Percentiles rank a stretch among this genome's conserved stretches.
These are phyloP conservation scores for Brachionus calyciflorus DNA, from an alignment of 1,140 invertebrate species.

Conservation along the genomic window DNA sequence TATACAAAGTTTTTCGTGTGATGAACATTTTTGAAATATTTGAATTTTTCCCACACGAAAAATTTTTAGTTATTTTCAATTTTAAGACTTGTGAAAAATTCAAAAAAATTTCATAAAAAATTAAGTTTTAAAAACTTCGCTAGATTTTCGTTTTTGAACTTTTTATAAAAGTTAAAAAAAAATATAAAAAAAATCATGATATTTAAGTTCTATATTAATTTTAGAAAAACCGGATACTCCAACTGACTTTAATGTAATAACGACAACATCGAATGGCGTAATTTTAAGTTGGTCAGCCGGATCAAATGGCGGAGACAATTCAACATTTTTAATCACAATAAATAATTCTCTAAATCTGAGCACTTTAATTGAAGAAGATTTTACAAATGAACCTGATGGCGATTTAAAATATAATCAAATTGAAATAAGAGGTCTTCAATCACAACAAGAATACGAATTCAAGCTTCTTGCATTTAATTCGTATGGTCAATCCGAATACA, in stretches of 20 bases:
- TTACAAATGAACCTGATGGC: not conserved
- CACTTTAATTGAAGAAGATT: constrained; percentile 29
- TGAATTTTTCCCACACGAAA: too few species aligned
- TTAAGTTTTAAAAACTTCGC: too few species aligned
- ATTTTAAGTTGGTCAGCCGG: constrained; percentile 12
- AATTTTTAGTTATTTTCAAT: too few species aligned
- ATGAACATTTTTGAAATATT: too few species aligned
- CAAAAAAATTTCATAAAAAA: too few species aligned
- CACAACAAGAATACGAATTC: constrained; percentile 7
- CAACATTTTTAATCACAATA: constrained; percentile 21
- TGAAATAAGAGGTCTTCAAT: constrained; percentile 18
- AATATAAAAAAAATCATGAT: not conserved
- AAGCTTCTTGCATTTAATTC: constrained; percentile 24
- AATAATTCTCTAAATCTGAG: constrained; percentile 22
- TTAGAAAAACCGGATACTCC: constrained; percentile 35
- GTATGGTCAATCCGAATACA: not conserved
- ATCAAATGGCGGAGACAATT: constrained; percentile 30
- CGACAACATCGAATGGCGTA: not conserved
- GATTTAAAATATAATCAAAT: constrained; percentile 5
- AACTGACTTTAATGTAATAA: not conserved
- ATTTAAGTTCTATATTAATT: not conserved
- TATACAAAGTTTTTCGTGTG: too few species aligned
- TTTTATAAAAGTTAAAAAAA: not conserved
- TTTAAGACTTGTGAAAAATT: too few species aligned
- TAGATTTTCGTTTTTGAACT: too few species aligned